Conservation (phyloP, 2,797 vertebrate genomes). For the Pristis pectinata region DNA sequence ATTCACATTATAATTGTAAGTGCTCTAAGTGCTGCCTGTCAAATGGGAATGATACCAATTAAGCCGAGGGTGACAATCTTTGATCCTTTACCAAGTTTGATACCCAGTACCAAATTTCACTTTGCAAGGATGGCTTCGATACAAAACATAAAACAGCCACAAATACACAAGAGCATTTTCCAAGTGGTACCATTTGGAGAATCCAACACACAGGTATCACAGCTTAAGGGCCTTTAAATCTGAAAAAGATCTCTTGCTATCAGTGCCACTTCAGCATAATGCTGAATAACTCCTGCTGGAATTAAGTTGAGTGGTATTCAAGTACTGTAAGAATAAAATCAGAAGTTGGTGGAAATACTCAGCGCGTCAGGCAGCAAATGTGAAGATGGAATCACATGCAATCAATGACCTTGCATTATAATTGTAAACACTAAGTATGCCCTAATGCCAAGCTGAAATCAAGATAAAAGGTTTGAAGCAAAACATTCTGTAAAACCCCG, state of each 20-base stretch:
- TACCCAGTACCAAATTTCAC: not conserved
- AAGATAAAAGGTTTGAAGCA: not conserved
- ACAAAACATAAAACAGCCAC: not conserved
- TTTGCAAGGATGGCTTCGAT: not conserved
- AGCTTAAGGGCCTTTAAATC: too few species aligned
- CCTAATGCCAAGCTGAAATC: not conserved
- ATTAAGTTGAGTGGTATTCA: not conserved
- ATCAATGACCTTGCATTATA: too few species aligned
- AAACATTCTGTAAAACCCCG: not conserved
- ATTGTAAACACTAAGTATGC: too few species aligned
- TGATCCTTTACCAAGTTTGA: not conserved
- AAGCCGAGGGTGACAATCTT: not conserved
- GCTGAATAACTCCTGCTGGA: not conserved
- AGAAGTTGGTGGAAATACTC: too few species aligned
- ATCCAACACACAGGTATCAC: too few species aligned
- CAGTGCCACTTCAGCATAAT: too few species aligned
- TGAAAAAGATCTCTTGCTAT: too few species aligned
- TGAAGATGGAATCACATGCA: too few species aligned
- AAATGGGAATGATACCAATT: not conserved
- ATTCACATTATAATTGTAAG: not conserved
- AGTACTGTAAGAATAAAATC: too few species aligned
- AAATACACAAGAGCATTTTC: not conserved
- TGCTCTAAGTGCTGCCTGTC: not conserved
- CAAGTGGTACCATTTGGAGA: too few species aligned
- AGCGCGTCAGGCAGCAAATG: too few species aligned